Percentiles rank a stretch among this genome's conserved stretches.
phyloP scores from a whole-genome alignment of 2,113 vertebrate species.

The Ptychochromis oligacanthus region DNA sequence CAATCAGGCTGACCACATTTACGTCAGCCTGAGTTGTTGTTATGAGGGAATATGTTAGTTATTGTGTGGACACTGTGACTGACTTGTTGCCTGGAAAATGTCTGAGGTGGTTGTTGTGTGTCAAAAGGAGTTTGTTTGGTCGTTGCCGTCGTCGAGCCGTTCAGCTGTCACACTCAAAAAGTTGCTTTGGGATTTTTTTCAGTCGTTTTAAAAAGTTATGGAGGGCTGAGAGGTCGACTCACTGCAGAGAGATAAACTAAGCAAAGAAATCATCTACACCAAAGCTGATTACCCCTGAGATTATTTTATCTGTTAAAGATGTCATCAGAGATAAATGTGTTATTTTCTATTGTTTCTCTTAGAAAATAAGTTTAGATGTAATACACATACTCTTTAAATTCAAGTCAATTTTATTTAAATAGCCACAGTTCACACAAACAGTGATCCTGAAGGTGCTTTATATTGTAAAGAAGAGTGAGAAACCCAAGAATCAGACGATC shows the following conservation, averaged over 20 bases:
- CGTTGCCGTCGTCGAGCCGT: background rate
- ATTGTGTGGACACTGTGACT: background rate
- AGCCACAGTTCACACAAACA: background rate
- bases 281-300: background rate
- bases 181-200: background rate
- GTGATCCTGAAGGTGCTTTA: background rate
- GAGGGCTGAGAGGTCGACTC: background rate
- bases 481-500: background rate
- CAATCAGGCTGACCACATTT: slow-evolving; percentile 46
- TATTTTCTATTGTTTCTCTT: too few species aligned
- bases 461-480: background rate
- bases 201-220: background rate
- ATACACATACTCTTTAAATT: too few species aligned
- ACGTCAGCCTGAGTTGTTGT: slow-evolving; percentile 46
- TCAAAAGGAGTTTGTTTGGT: slow-evolving; percentile 41
- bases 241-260: background rate
- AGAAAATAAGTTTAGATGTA: too few species aligned
- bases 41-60: slow-evolving; percentile 7
- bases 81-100: slow-evolving; percentile 48
- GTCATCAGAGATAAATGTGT: too few species aligned
- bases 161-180: background rate
- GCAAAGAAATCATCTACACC: background rate
- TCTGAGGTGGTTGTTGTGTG: slow-evolving; percentile 24
- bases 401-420: too few species aligned
- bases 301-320: too few species aligned